Evolutionary conservation across 2,113 vertebrate species (phyloP).

Genomic region (Rhinoptilus africanus): DNA sequence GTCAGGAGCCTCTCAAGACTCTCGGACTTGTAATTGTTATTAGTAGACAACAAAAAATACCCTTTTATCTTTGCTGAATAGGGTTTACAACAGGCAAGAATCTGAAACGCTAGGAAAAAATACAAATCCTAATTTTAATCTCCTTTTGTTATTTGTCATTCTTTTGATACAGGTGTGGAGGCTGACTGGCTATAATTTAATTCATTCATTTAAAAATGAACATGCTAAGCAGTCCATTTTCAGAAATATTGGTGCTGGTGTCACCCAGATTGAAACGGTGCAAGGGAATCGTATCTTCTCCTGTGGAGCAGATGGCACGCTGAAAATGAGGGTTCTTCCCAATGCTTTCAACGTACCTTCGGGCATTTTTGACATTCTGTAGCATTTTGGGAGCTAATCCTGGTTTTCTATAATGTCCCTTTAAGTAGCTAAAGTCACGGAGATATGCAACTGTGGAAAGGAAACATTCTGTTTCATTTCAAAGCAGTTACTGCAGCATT

Average conservation of each 20-base stretch:
- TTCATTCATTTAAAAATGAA: constrained; percentile 94
- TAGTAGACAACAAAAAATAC: neutral
- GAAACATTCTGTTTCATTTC: constrained; percentile 17
- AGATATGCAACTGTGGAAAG: neutral
- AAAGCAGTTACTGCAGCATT: constrained; percentile 31
- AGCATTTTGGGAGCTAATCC: constrained; percentile 36
- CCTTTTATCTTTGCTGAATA: neutral
- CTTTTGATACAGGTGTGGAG: constrained; percentile 87
- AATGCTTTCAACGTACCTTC: constrained; percentile 88
- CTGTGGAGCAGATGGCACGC: constrained; percentile 94
- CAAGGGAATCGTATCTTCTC: constrained; percentile 92
- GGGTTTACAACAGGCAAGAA: neutral
- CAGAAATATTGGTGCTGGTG: constrained; percentile 93
- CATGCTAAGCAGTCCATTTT: constrained; percentile 98
- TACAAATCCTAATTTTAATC: neutral
- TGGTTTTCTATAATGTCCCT: constrained; percentile 47
- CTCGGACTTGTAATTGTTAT: neutral
- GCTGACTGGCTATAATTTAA: constrained; percentile 87
- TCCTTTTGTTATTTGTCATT: neutral
- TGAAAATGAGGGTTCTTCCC: constrained; percentile 95
- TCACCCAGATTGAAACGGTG: constrained; percentile 91
- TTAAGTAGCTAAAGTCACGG: neutral
- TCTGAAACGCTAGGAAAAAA: neutral
- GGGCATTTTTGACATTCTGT: constrained; percentile 88
- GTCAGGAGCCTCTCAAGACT: neutral